Conservation (phyloP, 2,888 invertebrate genomes). For the Nemapogon koenigi region DNA sequence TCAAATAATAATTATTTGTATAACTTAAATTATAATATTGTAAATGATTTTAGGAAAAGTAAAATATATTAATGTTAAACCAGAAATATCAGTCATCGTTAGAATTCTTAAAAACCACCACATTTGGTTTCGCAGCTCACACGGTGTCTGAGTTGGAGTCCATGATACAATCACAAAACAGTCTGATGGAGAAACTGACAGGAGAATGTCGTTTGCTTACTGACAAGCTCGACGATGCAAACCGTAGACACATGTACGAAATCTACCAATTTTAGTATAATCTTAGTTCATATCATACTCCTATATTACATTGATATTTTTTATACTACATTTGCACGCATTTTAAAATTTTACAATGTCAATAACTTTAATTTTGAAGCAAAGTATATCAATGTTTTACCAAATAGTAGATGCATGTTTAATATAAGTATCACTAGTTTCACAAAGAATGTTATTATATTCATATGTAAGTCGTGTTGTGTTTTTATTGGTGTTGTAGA, state of each 20-base stretch:
- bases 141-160: slow-evolving; percentile 89
- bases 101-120: slow-evolving; percentile 45
- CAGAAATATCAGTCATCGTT: neutral
- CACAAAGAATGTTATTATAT: slow-evolving; percentile 5
- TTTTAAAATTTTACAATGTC: too few species aligned
- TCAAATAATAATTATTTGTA: slow-evolving; percentile 21
- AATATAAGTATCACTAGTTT: neutral
- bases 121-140: slow-evolving; percentile 73
- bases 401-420: neutral
- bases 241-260: slow-evolving; percentile 87
- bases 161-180: slow-evolving; percentile 90
- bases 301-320: too few species aligned
- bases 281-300: too few species aligned
- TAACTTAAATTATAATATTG: neutral
- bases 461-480: slow-evolving; percentile 57
- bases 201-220: slow-evolving; percentile 88
- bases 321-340: too few species aligned
- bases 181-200: slow-evolving; percentile 91
- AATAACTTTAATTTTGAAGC: neutral
- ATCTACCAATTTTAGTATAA: too few species aligned
- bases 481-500: slow-evolving; percentile 62
- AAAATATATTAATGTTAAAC: neutral
- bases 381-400: neutral
- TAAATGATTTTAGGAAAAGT: neutral
- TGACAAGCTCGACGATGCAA: slow-evolving; percentile 88